phyloP scores from a whole-genome alignment of 1,140 invertebrate genomes.

The Zaprionus vittiger region DNA sequence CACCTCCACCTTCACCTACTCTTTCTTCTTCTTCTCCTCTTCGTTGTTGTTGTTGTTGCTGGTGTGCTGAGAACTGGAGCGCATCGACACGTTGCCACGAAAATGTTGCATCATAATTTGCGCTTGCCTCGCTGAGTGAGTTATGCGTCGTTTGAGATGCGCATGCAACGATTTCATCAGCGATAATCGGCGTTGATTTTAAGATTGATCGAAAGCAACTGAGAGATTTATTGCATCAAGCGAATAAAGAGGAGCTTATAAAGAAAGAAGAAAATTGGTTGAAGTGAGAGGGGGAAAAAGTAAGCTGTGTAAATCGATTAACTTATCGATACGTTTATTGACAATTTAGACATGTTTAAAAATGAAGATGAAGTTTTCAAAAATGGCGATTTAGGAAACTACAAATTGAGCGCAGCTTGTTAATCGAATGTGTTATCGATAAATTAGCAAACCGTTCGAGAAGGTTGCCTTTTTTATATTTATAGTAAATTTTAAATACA shows the following conservation, averaged over 20 bases:
- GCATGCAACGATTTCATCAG: conserved; percentile 3
- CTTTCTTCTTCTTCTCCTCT: background rate
- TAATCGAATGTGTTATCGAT: background rate
- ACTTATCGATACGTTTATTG: background rate
- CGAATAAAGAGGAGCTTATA: background rate
- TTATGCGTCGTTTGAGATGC: conserved; percentile 6
- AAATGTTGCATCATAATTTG: conserved; percentile 62
- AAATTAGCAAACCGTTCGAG: background rate
- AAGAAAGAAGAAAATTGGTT: background rate
- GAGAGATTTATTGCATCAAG: background rate
- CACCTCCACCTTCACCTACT: background rate
- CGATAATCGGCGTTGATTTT: conserved; percentile 8
- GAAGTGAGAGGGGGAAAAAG: background rate
- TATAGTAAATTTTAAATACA: background rate
- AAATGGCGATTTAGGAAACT: too few species aligned
- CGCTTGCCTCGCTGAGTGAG: background rate
- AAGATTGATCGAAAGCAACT: background rate
- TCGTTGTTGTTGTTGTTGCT: conserved; percentile 3
- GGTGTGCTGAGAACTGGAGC: conserved; percentile 63
- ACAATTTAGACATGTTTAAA: background rate
- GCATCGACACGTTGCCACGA: conserved; percentile 62
- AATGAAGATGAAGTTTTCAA: background rate
- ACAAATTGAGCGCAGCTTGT: background rate
- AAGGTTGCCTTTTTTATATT: background rate
- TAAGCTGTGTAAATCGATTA: background rate